Percentiles rank a stretch among this genome's conserved stretches.
Evolutionary conservation across 2,797 vertebrate species (phyloP).

Genomic region (Brachymystax lenok): DNA sequence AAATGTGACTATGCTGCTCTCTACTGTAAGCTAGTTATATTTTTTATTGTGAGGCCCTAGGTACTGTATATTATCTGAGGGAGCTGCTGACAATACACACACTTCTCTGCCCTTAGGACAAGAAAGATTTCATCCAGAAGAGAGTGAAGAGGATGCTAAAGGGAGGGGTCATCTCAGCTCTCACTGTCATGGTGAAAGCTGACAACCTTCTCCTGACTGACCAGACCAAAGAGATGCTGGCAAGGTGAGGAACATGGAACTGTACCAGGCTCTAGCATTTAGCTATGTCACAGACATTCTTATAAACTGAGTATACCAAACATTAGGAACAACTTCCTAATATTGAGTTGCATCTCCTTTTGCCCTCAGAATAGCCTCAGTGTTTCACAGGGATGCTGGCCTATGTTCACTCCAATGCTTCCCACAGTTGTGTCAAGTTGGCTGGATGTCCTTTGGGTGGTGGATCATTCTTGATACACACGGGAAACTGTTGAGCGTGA

Average conservation of each 20-base stretch:
- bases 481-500: too few species aligned
- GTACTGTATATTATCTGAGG: not conserved
- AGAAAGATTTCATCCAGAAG: slow-evolving; percentile 90
- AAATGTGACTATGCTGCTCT: too few species aligned
- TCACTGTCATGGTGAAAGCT: slow-evolving; percentile 93
- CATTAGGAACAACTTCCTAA: too few species aligned
- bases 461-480: too few species aligned
- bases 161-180: slow-evolving; percentile 84
- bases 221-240: slow-evolving; percentile 92
- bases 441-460: too few species aligned
- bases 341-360: too few species aligned
- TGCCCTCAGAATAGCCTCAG: too few species aligned
- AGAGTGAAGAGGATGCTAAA: slow-evolving; percentile 90
- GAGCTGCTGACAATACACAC: not conserved
- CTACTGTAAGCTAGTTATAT: not conserved
- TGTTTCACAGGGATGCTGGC: too few species aligned
- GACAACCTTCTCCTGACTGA: slow-evolving; percentile 90
- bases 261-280: not conserved
- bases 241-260: slow-evolving; percentile 76
- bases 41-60: not conserved
- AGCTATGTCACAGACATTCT: not conserved
- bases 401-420: too few species aligned
- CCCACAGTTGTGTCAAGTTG: too few species aligned
- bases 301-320: not conserved
- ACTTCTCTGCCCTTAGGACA: slow-evolving; percentile 79